Evolutionary conservation across 2,113 vertebrate genomes (phyloP).

Genomic region (Chloebia gouldiae): DNA sequence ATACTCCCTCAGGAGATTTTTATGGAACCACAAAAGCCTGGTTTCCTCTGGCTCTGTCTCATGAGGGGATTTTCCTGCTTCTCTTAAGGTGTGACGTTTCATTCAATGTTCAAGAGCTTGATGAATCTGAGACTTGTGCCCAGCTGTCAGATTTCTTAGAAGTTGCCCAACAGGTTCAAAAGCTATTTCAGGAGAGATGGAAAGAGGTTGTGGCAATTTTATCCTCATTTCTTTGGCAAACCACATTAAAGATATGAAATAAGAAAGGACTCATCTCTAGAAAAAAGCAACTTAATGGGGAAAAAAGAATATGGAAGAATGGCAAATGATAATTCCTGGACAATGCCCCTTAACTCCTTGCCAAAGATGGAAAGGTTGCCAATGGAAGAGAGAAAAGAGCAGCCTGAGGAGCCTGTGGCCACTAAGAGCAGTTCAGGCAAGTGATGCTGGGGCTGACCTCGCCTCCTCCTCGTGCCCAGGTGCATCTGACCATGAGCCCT

Average conservation of each 20-base stretch:
- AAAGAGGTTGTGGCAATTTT: not conserved
- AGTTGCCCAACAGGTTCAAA: not conserved
- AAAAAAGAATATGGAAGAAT: not conserved
- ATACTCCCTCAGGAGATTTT: not conserved
- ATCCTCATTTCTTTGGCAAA: not conserved
- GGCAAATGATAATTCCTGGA: not conserved
- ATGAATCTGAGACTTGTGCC: not conserved
- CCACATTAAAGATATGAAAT: rapidly evolving
- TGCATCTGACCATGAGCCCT: rapidly evolving
- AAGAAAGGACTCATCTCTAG: not conserved
- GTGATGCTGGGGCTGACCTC: not conserved
- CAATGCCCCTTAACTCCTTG: not conserved
- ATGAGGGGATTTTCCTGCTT: not conserved
- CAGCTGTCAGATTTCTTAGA: not conserved
- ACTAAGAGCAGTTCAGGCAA: not conserved
- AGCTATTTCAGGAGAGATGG: not conserved
- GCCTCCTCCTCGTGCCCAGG: rapidly evolving
- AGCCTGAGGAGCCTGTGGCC: not conserved
- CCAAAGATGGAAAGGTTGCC: not conserved
- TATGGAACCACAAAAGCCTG: not conserved
- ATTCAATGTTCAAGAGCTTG: not conserved
- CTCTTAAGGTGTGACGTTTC: not conserved
- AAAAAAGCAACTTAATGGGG: not conserved
- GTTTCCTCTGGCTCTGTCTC: not conserved
- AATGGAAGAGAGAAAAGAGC: not conserved